Base-by-base conservation (phyloP, 2,888 invertebrate genomes). In the Drosophila aldrichi region DNA sequence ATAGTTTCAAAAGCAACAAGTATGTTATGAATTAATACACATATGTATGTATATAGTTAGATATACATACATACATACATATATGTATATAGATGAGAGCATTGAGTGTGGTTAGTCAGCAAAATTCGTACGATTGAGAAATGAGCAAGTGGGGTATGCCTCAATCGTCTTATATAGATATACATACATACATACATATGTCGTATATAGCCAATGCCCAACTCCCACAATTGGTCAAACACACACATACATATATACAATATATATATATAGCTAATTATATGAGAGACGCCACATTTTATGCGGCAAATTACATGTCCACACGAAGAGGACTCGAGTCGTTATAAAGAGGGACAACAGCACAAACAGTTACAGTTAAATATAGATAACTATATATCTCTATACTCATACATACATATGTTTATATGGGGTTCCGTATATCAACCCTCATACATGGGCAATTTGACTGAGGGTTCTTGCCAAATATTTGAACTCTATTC, bases 151-250 rank as follows among this genome's bases (percentile, higher is more conserved):
- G 51, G 57, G 58, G 66, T 63, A 54, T 60, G 67, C 44, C 56
- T 54, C 52, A 66, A 67, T 44, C 43, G 58, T 58, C 61, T 40
- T 59, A 52, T 60, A 38, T 54, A 59, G 3, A 32, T 32, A 32
- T 32, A 41, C 48, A 58, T n/a, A 55, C 3, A 59, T 16, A 41
- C 41, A 58, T n/a, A 55, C 2, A 55, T 16, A 61, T 62, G 52
- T 73, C 56, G 66, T 70, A 79, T 88, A 74, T 85, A 72, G 80
- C 70, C 86, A 82, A 63, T 77, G 88, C 59, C 77, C 74, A 79
- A 70, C 67, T 48, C 60, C 61, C 18, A 70, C 55, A 58, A 65
- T 51, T 64, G 52, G n/a, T 54, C 12, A 46, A 32, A 44, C 44
- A 49, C 3, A 20, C 14, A 49, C 2, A 32, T 12, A 10, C 18